Base-by-base conservation (phyloP, 1,140 invertebrate species). In the Musca domestica region DNA sequence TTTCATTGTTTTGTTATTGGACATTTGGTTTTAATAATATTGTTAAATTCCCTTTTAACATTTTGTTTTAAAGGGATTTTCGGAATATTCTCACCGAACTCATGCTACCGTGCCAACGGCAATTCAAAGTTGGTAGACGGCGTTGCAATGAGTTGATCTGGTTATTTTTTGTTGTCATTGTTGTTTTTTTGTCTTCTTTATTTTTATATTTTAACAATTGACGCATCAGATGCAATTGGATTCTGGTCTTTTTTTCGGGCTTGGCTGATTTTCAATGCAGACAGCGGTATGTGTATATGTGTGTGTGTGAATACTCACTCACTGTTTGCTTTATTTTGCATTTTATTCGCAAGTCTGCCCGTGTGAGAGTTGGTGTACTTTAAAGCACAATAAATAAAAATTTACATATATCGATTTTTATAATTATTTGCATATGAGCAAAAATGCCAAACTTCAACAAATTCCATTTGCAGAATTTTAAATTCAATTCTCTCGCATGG, bases 341-440 rank as follows among this genome's bases (percentile, higher is more conserved):
- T 41, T 41, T 41, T 41, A 41, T 41, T 41, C 12, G 6, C 6
- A 10, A 10, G 34, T 5, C 34, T 41, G 34, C 5, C 10, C 2
- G 10, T 41, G 10, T 41, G 34, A 10, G 34, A 10, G 34, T 41
- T 2, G 6, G 27, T 30, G 3, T 30, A 9, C 27, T 4, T 30
- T 30, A 7, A 41, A 41, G 34, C 10, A 41, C 34, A 41, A 41
- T 41, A 41, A 41, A 41, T 41, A 41, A 41, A 41, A 61, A 61
- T 61, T 61, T 61, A 34, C 56, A 61, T 61, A 61, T 41, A 61
- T 61, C 56, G 56, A 61, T 61, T 61, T 61, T 61, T 61, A 61
- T 41, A 61, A 61, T 61, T 61, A 61, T 61, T 61, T 61, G 56
- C 56, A 61, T 61, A 61, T 61, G 56, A 61, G 34, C 17, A 61